Evolutionary conservation across 2,797 vertebrate genomes (phyloP).

Genomic region (Salarias fasciatus): DNA sequence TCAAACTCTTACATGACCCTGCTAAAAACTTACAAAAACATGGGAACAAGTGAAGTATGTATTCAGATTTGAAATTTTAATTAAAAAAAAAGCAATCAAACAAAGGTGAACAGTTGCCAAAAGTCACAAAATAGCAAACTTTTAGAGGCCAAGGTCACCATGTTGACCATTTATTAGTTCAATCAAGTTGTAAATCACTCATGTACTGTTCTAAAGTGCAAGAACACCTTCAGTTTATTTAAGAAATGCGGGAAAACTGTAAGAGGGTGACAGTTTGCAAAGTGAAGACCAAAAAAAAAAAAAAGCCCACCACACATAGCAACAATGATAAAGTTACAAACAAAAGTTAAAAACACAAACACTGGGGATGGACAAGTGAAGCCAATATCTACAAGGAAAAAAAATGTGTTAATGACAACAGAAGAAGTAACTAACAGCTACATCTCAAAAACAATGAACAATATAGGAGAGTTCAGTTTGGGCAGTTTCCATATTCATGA

Average conservation of each 20-base stretch:
- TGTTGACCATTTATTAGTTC: conserved; percentile 12
- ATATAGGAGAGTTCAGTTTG: too few relatives aligned
- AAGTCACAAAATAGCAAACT: conserved; percentile 18
- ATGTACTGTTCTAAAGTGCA: conserved; percentile 23
- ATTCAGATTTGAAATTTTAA: conserved; percentile 13
- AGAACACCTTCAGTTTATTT: conserved; percentile 14
- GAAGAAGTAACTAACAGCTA: too few relatives aligned
- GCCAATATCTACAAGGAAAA: too few relatives aligned
- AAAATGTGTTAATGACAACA: too few relatives aligned
- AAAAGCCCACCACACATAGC: not conserved
- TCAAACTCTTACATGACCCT: conserved; percentile 39
- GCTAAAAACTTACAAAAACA: conserved; percentile 34
- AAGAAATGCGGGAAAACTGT: conserved; percentile 1
- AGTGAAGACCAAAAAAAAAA: not conserved
- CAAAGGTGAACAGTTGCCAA: conserved; percentile 4
- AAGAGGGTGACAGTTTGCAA: not conserved
- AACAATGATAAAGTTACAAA: conserved; percentile 7
- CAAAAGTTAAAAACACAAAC: not conserved
- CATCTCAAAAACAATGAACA: too few relatives aligned
- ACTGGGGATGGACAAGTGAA: too few relatives aligned
- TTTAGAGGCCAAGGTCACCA: conserved; percentile 9
- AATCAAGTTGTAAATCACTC: conserved; percentile 18
- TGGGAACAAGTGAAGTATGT: conserved; percentile 32
- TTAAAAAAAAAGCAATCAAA: not conserved
- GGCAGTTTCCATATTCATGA: too few relatives aligned